These are phyloP conservation scores for Holacanthus passer DNA, from an alignment of 2,113 vertebrate species.

Conservation along the genomic window DNA sequence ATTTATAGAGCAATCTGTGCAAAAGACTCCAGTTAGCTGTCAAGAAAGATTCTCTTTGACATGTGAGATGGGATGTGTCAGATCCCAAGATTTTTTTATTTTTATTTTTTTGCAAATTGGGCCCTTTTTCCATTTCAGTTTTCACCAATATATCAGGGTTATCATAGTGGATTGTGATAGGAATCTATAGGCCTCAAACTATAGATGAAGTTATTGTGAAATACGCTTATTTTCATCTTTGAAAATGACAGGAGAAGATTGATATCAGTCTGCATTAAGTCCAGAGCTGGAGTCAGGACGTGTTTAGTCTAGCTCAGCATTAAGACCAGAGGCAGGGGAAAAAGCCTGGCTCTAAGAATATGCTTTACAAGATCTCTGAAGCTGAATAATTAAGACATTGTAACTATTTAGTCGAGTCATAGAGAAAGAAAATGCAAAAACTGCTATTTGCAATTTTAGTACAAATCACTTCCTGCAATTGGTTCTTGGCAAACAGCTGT, in stretches of 20 bases:
- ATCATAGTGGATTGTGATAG: not conserved
- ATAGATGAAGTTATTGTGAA: not conserved
- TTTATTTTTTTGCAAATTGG: not conserved
- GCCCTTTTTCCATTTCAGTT: not conserved
- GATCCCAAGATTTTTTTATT: too few species aligned
- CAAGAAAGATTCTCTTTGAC: slow-evolving; percentile 42
- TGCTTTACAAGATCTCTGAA: not conserved
- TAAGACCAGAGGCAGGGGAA: not conserved
- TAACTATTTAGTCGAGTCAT: not conserved
- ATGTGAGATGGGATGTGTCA: slow-evolving; percentile 13
- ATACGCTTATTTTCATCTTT: not conserved
- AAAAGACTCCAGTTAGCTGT: slow-evolving; percentile 31
- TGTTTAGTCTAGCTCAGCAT: not conserved
- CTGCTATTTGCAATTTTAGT: too few species aligned
- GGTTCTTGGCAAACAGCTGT: not conserved
- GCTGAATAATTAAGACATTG: not conserved
- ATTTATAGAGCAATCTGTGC: slow-evolving; percentile 27
- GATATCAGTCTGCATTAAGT: not conserved
- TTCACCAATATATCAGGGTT: not conserved
- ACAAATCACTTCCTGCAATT: not conserved
- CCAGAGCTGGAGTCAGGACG: not conserved
- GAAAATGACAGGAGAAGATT: not conserved
- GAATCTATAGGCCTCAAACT: not conserved
- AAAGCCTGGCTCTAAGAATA: not conserved
- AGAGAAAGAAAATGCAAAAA: not conserved